Evolutionary conservation across 2,113 vertebrate species (phyloP), one percentile per base, ranked within the genome.

Genomic region (Gambusia affinis): DNA sequence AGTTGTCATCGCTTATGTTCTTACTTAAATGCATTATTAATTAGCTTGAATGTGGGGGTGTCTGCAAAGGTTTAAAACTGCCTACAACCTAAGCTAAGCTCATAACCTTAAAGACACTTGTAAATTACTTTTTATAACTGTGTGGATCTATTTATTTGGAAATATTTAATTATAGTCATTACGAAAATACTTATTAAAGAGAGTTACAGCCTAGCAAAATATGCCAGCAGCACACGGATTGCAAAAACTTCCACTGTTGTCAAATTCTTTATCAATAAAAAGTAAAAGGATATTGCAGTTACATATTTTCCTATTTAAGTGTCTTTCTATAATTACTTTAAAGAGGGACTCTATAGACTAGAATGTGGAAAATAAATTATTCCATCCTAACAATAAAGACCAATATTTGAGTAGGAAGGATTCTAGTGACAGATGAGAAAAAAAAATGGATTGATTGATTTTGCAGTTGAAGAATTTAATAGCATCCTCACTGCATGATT

Each of bases 21-120:
- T 70, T 57, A 60, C 70, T 84, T 42, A 66, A 61, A 65, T 73
- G 8, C 29, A 66, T 62, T 70, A 60, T 77, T 60, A 57, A 80
- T 63, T 60, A 47, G 14, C 11, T n/a, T 31, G 35, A 67, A 70
- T 67, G 57, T 65, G 37, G 39, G 33, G 5, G 5, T 35, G 62
- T 67, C 66, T 63, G 51, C 17, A 62, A 30, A n/a, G 33, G 60
- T 70, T 66, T 54, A 0, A 24, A 63, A 70, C 67, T 62, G 11
- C 27, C 51, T 63, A 24, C 33, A 60, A 72, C 8, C 47, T 33
- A 57, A 74, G 30, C 47, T 42, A 57, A 74, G 35, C 51, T 11
- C 28, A 71, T 39, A 37, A 51, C 15, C 62, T 17, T 67, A 35
- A 78, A 71, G 64, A 62, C 14, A 30, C 30, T 30, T 37, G 35